These are phyloP conservation scores for Zeugodacus cucurbitae DNA, from an alignment of 1,140 invertebrate genomes.

Conservation along the genomic window DNA sequence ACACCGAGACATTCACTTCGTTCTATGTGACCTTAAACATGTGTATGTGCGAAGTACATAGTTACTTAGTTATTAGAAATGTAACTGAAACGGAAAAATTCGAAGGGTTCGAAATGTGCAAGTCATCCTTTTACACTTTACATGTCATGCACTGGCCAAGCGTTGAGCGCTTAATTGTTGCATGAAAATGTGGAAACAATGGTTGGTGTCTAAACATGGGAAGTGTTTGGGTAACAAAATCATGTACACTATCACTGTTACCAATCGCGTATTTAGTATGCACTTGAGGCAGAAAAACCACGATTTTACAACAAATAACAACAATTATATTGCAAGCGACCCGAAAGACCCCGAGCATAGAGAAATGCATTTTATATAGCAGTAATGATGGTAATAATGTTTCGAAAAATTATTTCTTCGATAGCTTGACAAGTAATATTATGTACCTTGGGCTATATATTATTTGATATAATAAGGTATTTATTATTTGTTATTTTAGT, in stretches of 20 bases:
- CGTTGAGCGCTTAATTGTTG: background rate
- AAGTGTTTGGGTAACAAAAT: background rate
- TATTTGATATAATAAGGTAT: too few species aligned
- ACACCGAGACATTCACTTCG: background rate
- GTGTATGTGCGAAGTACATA: background rate
- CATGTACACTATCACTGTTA: background rate
- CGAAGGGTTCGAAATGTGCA: background rate
- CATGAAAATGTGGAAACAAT: background rate
- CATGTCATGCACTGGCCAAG: background rate
- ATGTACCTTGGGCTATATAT: too few species aligned
- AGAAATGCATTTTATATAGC: background rate
- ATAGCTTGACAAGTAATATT: too few species aligned
- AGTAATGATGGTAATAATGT: background rate
- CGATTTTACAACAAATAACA: background rate
- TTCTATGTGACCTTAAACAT: background rate
- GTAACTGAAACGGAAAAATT: background rate
- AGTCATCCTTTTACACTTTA: background rate
- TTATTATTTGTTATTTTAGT: too few species aligned
- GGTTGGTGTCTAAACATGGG: background rate
- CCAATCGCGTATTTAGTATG: background rate
- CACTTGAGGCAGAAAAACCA: background rate
- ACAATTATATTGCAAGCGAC: background rate
- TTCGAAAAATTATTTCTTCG: too few species aligned
- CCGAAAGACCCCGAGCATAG: background rate
- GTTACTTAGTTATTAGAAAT: background rate